A percentile compares a stretch with the other conserved stretches of the same genome.
phyloP scores from a whole-genome alignment of 2,888 invertebrate species.

The Cyaniris semiargus region DNA sequence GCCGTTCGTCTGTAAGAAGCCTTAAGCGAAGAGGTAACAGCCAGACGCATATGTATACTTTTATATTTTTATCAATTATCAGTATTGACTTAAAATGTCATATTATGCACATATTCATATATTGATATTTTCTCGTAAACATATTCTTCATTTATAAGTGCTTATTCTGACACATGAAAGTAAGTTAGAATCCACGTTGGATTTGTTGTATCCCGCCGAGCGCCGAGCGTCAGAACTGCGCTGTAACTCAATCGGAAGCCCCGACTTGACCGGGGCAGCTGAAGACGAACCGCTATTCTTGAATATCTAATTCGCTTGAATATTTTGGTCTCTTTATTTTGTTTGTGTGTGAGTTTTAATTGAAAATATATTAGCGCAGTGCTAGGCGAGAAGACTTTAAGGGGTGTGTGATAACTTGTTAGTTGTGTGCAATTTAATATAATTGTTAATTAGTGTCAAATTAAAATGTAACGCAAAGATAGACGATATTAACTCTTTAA shows the following conservation, averaged over 20 bases:
- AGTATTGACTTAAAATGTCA: no score
- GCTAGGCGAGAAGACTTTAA: no score
- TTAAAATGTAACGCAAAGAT: no score
- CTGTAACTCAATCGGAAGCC: conserved; percentile 29
- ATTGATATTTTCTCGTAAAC: neutral
- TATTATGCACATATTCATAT: neutral
- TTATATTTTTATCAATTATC: no score
- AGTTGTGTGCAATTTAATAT: no score
- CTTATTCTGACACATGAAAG: neutral
- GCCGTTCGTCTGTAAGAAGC: no score
- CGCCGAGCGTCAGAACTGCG: conserved; percentile 16
- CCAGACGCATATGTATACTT: no score
- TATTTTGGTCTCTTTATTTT: neutral
- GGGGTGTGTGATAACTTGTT: no score
- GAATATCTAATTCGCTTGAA: conserved; percentile 16
- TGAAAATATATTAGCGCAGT: neutral
- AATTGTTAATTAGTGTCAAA: no score
- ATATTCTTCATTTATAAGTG: neutral
- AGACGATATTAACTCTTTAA: no score
- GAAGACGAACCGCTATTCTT: conserved; percentile 14
- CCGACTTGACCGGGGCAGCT: conserved; percentile 21
- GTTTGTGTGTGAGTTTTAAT: neutral
- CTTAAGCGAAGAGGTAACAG: no score
- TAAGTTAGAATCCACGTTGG: neutral
- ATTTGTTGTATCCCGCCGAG: conserved; percentile 17